Evolutionary conservation across 2,888 invertebrate genomes (phyloP), one percentile per base, ranked within the genome.

Genomic region (Stramonita haemastoma): DNA sequence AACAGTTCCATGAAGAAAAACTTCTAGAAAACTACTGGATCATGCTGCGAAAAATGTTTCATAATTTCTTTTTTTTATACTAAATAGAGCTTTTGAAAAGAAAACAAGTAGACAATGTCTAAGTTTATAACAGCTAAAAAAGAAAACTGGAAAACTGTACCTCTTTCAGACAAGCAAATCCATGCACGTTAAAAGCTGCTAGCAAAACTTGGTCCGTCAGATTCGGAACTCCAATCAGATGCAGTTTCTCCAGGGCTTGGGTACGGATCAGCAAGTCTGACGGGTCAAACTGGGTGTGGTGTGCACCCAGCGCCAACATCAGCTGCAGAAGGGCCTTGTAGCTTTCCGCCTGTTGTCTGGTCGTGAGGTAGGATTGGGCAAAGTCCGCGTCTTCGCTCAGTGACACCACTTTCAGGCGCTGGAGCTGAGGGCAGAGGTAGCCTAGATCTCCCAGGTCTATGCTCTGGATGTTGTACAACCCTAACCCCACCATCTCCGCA

Each of bases 381-480:
- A 90, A 89, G n/a, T 89, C 87, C 5, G 85, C 89, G 32, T 89
- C 87, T 66, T 90, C 89, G 56, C 81, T 83, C 70, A 90, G 60
- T 2, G 89, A 88, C 89, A 91, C 89, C 8, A 89, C 32, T 34
- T 91, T 89, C 22, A 92, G 86, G n/a, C 90, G 87, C 36, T 87
- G 77, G 15, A 93, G 88, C 22, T 90, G 79, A 1, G 91, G 91
- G 66, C 93, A 93, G 66, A 90, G 83, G 26, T 81, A 60, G 6
- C 91, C 92, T 19, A 93, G 89, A 26, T 73, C 60, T 19, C 89
- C 90, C 17, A 92, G 19, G 60, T 93, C 92, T 22, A 92, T 60
- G 73, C 90, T 77, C 60, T 92, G 88, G 79, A 93, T 77, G 57
- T 91, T 91, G 29, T 90, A 87, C 11, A 93, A 86, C 17, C 89